Conservation (phyloP, 2,888 invertebrate species). For the Steinernema carpocapsae region DNA sequence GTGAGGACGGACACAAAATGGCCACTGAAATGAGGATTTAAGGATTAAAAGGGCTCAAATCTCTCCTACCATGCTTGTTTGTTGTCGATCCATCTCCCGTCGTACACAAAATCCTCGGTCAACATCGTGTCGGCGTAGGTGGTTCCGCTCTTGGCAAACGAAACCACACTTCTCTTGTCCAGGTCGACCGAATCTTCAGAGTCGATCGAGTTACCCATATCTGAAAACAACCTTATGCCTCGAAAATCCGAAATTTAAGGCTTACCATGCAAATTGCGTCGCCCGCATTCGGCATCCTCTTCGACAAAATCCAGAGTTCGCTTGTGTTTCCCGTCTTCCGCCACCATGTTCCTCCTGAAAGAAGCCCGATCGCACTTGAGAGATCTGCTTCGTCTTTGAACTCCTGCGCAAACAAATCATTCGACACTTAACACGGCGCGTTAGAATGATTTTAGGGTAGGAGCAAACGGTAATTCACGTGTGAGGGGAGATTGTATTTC, state of each 20-base stretch:
- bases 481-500: neutral
- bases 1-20: slow-evolving; percentile 64
- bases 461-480: neutral
- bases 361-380: neutral
- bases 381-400: neutral
- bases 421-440: neutral
- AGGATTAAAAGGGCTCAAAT: neutral
- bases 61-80: slow-evolving; percentile 5
- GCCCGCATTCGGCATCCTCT: slow-evolving; percentile 5
- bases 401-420: neutral
- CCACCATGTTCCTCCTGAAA: neutral
- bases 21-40: slow-evolving; percentile 37
- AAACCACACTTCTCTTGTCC: slow-evolving; percentile 7
- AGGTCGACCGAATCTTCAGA: neutral
- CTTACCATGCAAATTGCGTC: neutral
- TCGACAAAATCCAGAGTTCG: neutral
- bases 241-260: neutral
- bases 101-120: slow-evolving; percentile 12
- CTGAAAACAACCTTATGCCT: neutral
- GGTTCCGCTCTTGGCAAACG: slow-evolving; percentile 11
- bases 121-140: slow-evolving; percentile 9
- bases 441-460: no score
- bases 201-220: slow-evolving; percentile 10
- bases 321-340: neutral
- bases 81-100: slow-evolving; percentile 19